Evolutionary conservation across 2,888 invertebrate genomes (phyloP).

Genomic region (Apodemia duryi): DNA sequence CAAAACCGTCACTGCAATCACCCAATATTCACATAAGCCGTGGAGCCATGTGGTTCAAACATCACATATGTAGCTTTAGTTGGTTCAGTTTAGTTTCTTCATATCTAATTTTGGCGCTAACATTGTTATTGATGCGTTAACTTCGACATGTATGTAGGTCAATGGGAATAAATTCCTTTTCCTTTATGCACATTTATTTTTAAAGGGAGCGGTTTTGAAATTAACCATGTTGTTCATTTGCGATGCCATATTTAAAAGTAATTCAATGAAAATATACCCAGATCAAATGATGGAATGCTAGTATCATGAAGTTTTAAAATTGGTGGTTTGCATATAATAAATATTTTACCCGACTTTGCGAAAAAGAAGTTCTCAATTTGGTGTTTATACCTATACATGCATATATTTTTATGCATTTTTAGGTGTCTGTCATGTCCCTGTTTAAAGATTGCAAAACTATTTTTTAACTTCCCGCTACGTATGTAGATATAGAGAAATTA

Average conservation of each 20-base stretch:
- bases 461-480: too few relatives aligned
- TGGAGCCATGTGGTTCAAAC: slow-evolving; percentile 17
- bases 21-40: background rate
- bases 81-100: slow-evolving; percentile 30
- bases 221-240: background rate
- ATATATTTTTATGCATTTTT: too few relatives aligned
- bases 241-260: background rate
- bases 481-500: too few relatives aligned
- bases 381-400: too few relatives aligned
- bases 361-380: too few relatives aligned
- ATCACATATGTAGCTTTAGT: slow-evolving; percentile 30
- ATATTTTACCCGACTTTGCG: too few relatives aligned
- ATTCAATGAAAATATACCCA: too few relatives aligned
- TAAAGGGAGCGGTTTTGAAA: background rate
- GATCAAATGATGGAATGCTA: too few relatives aligned
- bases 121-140: slow-evolving; percentile 36
- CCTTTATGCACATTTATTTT: slow-evolving; percentile 23
- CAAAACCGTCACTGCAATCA: background rate
- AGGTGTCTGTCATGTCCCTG: too few relatives aligned
- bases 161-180: slow-evolving; percentile 34
- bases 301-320: too few relatives aligned
- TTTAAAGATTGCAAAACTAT: too few relatives aligned
- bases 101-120: slow-evolving; percentile 38
- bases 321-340: too few relatives aligned
- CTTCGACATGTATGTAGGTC: slow-evolving; percentile 36